A percentile compares a stretch with the other conserved stretches of the same genome.
Evolutionary conservation across 2,797 vertebrate genomes (phyloP).

Genomic region (Acrossocheilus fasciatus): DNA sequence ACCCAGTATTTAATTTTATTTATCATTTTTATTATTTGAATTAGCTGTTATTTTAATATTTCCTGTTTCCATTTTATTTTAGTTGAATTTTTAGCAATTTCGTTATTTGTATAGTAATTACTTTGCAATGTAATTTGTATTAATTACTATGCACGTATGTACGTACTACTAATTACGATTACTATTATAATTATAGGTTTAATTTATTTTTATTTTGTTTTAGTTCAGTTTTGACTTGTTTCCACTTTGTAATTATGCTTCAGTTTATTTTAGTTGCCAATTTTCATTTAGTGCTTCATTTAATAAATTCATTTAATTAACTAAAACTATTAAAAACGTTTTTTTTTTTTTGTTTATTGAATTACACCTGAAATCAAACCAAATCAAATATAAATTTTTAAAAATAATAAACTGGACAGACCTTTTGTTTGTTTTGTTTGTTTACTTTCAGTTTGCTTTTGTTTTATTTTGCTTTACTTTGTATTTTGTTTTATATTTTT

Average conservation of each 20-base stretch:
- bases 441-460: background rate
- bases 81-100: too few species aligned
- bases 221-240: background rate
- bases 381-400: too few species aligned
- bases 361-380: too few species aligned
- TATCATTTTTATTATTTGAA: background rate
- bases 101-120: background rate
- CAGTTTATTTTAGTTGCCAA: background rate
- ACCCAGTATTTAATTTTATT: background rate
- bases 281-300: background rate
- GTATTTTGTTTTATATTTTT: background rate
- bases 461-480: background rate
- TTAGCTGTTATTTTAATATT: background rate
- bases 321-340: too few species aligned
- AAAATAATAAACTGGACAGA: background rate
- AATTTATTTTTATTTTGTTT: background rate
- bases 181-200: background rate
- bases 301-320: background rate
- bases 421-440: background rate
- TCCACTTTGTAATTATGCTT: background rate
- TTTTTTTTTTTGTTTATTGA: too few species aligned
- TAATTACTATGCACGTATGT: too few species aligned
- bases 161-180: too few species aligned
- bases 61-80: background rate
- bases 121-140: background rate